Evolutionary conservation across 2,113 vertebrate species (phyloP).

Genomic region (Calypte anna): DNA sequence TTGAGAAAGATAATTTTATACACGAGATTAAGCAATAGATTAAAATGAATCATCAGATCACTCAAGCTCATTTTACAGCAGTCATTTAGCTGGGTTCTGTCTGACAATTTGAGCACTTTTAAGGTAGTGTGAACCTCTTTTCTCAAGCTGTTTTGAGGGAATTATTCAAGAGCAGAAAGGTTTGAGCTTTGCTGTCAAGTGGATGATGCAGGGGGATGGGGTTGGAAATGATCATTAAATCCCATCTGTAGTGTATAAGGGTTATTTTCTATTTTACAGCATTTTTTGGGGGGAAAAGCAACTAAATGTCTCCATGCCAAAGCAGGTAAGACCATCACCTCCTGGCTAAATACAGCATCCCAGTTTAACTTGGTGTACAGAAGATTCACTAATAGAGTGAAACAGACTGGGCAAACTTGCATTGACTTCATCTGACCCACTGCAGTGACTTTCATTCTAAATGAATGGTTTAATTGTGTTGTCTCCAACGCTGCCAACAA

Average conservation of each 20-base stretch:
- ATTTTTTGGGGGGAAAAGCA: neutral
- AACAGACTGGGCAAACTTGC: neutral
- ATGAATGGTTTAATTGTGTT: neutral
- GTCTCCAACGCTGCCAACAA: neutral
- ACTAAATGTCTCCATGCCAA: neutral
- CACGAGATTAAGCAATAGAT: neutral
- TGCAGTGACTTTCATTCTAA: neutral
- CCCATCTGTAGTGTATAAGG: neutral
- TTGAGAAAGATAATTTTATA: constrained; percentile 7
- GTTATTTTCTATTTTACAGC: neutral
- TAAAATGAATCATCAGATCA: neutral
- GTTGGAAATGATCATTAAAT: neutral
- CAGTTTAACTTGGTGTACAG: neutral
- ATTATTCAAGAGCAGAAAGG: neutral
- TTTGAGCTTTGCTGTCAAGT: neutral
- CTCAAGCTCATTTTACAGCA: neutral
- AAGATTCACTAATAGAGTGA: neutral
- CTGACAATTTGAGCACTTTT: neutral
- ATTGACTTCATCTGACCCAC: neutral
- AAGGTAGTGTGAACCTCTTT: neutral
- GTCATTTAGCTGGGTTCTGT: neutral
- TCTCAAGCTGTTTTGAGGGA: neutral
- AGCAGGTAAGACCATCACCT: neutral
- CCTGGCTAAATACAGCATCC: neutral
- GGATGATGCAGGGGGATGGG: neutral